Conservation (phyloP, 2,797 vertebrate genomes). For the Gobio occitaniae region DNA sequence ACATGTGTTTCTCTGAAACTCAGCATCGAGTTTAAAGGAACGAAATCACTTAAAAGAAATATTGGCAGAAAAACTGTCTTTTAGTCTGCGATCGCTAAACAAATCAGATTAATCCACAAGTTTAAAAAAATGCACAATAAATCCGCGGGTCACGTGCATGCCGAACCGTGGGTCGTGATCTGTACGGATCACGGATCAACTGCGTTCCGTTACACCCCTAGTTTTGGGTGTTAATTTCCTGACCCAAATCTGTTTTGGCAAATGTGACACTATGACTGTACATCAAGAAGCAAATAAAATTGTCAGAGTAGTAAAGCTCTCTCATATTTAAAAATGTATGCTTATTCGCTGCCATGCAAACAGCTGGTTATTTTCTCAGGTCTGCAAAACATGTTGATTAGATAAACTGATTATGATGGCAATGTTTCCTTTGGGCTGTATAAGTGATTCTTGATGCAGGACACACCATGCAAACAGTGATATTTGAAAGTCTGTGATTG, state of each 20-base stretch:
- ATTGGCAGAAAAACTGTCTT: too few species aligned
- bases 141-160: too few species aligned
- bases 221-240: neutral
- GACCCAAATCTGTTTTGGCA: neutral
- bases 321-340: conserved; percentile 5
- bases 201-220: too few species aligned
- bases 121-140: too few species aligned
- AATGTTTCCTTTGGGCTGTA: conserved; percentile 27
- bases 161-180: too few species aligned
- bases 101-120: too few species aligned
- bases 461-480: neutral
- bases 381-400: conserved; percentile 35
- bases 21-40: too few species aligned
- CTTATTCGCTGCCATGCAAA: conserved; percentile 1
- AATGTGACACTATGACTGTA: neutral
- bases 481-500: neutral
- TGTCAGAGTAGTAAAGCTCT: neutral
- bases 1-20: too few species aligned
- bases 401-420: conserved; percentile 14
- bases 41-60: too few species aligned
- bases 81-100: too few species aligned
- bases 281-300: conserved; percentile 14
- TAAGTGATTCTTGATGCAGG: conserved; percentile 19
- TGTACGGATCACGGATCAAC: too few species aligned
- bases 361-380: conserved; percentile 34